Evolutionary conservation across 2,888 invertebrate genomes (phyloP), one percentile per base, ranked within the genome.

Genomic region (Cordilura impudica): DNA sequence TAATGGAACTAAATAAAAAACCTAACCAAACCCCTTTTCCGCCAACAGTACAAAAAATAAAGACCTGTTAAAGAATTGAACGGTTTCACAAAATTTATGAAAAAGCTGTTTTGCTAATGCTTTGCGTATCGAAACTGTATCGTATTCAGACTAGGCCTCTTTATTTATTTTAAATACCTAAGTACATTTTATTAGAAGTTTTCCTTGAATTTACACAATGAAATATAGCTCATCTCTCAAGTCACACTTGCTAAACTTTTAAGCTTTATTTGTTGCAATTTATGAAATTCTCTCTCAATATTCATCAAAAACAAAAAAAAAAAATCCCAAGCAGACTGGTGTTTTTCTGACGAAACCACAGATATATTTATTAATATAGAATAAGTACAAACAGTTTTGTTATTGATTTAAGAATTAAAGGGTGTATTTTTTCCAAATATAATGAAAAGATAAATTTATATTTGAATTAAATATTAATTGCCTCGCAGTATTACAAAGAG

Each of bases 381-480:
- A 43, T 29, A 49, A 76, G 4, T 73, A n/a, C 18, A 29, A 66
- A 49, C 73, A 78, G 78, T 78, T 78, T 70, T 58, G 16, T 66
- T 51, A 58, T 69, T 29, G 65, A 65, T 53, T 43, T 53, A 16
- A 45, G 53, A 70, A 70, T 74, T 74, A 70, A 26, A 65, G 73
- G 78, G 73, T 70, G 73, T 70, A 23, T 60, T 71, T 45, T 12
- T 16, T 8, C 49, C 12, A 23, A 43, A 19, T 23, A 18, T 53
- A 53, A 3, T 45, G 3, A 7, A 12, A 35, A 16, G 26, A 6
- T 14, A 16, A 35, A 14, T 16, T 29, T 53, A 29, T 26, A 61
- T 14, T 49, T 8, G 39, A 12, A 75, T 14, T 31, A 2, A 26
- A 8, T 4, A 39, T 39, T n/a, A 23, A 60, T n/a, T n/a, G 60